A percentile compares a stretch with the other conserved stretches of the same genome.
Conservation (phyloP, 1,140 invertebrate genomes). For the Leptopilina boulardi region DNA sequence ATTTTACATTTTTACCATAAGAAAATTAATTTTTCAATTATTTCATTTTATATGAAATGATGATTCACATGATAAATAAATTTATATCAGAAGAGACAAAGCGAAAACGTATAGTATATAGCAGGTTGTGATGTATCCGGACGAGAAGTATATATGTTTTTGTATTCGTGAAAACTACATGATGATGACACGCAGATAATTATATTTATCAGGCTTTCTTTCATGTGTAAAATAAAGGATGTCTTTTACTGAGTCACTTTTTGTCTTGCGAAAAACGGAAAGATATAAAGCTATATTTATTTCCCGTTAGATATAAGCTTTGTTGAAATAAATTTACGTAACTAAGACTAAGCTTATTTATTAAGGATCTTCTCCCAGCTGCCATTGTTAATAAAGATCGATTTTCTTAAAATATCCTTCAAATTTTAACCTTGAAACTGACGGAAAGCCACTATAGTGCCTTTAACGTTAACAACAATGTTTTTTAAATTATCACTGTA, state of each 20-base stretch:
- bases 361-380: too few relatives aligned
- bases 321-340: too few relatives aligned
- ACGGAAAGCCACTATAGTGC: too few relatives aligned
- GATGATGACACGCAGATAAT: constrained; percentile 14
- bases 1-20: too few relatives aligned
- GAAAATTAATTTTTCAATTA: too few relatives aligned
- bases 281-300: not conserved
- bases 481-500: too few relatives aligned
- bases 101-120: not conserved
- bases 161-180: not conserved
- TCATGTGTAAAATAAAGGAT: constrained; percentile 10
- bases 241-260: constrained; percentile 11
- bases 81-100: not conserved
- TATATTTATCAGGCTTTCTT: not conserved
- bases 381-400: too few relatives aligned
- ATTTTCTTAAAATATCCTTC: too few relatives aligned
- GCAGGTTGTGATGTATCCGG: constrained; percentile 6
- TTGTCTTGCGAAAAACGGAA: constrained; percentile 2
- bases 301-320: not conserved
- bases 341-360: too few relatives aligned
- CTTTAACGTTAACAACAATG: too few relatives aligned
- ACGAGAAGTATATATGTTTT: not conserved
- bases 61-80: not conserved
- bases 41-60: too few relatives aligned
- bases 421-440: too few relatives aligned